A percentile compares a stretch with the other conserved stretches of the same genome.
These are phyloP conservation scores for Lepus oiostolus DNA, from an alignment of 2,797 vertebrate genomes.

Conservation along the genomic window DNA sequence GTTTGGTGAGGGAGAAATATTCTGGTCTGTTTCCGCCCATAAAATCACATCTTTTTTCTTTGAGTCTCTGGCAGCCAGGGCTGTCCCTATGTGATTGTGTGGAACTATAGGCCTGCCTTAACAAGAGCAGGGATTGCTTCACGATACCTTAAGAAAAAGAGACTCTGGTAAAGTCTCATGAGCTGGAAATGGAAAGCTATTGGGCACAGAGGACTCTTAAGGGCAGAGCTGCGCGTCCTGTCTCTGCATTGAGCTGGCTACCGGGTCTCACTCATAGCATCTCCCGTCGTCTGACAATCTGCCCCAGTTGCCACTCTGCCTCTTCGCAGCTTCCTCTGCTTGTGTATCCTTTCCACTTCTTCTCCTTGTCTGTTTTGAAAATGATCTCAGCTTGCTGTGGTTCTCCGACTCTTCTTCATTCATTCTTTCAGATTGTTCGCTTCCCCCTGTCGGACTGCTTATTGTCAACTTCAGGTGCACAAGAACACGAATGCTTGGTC, in stretches of 20 bases:
- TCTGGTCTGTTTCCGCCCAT: not conserved
- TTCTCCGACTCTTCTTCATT: not conserved
- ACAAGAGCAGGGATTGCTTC: conserved; percentile 8
- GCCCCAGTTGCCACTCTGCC: not conserved
- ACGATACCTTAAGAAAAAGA: not conserved
- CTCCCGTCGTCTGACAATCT: not conserved
- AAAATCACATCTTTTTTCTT: not conserved
- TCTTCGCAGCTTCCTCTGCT: not conserved
- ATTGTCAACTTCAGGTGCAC: not conserved
- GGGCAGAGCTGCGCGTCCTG: not conserved
- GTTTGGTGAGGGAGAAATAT: not conserved
- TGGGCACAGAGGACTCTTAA: not conserved
- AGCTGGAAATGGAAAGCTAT: not conserved
- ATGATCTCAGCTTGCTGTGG: not conserved
- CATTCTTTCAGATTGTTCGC: not conserved
- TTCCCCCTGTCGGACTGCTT: not conserved
- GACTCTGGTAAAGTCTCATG: not conserved
- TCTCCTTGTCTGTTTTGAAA: not conserved
- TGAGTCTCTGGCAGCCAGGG: not conserved
- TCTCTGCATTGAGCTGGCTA: too few relatives aligned
- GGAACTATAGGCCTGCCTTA: not conserved
- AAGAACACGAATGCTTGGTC: not conserved
- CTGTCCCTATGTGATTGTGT: not conserved
- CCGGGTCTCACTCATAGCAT: not conserved
- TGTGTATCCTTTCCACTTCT: not conserved